These are phyloP conservation scores for Pseudopipra pipra DNA, from an alignment of 2,113 vertebrate species.

Conservation along the genomic window DNA sequence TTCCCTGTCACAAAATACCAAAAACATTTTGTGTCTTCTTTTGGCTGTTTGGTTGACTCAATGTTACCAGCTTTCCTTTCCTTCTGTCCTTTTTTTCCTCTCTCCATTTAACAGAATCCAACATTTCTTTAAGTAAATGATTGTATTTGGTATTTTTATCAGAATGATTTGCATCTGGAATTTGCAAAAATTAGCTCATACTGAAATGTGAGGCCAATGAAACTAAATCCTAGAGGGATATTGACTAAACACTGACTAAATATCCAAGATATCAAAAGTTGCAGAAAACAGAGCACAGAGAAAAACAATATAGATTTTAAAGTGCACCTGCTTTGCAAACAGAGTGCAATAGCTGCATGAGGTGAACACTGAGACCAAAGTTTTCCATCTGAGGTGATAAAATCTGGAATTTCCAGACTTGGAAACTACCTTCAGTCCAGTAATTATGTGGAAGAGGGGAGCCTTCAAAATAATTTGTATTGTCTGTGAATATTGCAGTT, in stretches of 20 bases:
- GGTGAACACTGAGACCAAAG: rapidly evolving
- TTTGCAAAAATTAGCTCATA: background rate
- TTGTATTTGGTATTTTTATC: background rate
- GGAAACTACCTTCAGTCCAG: background rate
- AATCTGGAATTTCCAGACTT: background rate
- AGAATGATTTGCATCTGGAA: background rate
- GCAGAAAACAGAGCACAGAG: background rate
- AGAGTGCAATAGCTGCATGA: background rate
- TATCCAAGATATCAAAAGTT: background rate
- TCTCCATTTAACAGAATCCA: background rate
- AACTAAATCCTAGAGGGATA: background rate
- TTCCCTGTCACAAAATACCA: background rate
- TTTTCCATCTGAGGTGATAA: background rate
- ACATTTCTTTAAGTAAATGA: background rate
- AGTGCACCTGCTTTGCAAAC: background rate
- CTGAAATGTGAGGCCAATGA: background rate
- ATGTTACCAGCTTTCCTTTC: background rate
- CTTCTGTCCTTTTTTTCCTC: rapidly evolving
- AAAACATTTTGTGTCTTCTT: background rate
- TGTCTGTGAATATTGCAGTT: background rate
- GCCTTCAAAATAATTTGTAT: background rate
- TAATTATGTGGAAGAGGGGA: background rate
- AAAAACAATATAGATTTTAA: background rate
- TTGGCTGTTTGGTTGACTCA: background rate
- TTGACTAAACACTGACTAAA: background rate